These are phyloP conservation scores for Takifugu flavidus DNA, from an alignment of 2,113 vertebrate species.

Conservation along the genomic window DNA sequence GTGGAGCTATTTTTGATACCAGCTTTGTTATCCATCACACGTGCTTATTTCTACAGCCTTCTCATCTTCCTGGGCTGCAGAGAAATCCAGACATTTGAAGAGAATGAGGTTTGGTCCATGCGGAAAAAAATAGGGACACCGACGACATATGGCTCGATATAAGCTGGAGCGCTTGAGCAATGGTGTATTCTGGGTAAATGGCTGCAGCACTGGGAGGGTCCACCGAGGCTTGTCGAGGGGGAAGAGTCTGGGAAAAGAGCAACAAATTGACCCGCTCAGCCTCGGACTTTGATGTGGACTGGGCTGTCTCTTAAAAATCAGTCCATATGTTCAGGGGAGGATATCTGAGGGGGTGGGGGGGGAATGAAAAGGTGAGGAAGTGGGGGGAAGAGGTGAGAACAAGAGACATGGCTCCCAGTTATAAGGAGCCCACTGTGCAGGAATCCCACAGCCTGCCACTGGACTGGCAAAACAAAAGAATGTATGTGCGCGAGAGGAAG, in stretches of 20 bases:
- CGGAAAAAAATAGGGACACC: constrained; percentile 19
- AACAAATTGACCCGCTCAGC: constrained; percentile 72
- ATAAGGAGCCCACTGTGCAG: constrained; percentile 72
- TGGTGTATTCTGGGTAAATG: constrained; percentile 54
- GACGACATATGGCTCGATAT: constrained; percentile 31
- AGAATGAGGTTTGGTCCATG: not conserved
- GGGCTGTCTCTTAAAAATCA: constrained; percentile 46
- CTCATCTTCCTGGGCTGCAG: not conserved
- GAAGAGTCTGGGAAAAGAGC: constrained; percentile 46
- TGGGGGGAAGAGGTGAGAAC: constrained; percentile 62
- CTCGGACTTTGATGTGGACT: constrained; percentile 65
- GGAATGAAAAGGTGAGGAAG: constrained; percentile 63
- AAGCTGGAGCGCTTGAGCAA: constrained; percentile 29
- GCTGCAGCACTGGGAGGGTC: constrained; percentile 45
- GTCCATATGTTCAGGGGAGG: constrained; percentile 57
- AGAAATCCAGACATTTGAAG: constrained; percentile 28
- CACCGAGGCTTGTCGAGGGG: constrained; percentile 35
- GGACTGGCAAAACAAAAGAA: constrained; percentile 69
- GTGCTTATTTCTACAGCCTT: constrained; percentile 37
- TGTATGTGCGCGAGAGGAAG: constrained; percentile 49
- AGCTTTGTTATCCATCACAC: constrained; percentile 35
- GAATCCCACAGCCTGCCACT: constrained; percentile 59
- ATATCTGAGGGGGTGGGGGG: constrained; percentile 43
- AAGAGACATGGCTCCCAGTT: constrained; percentile 69
- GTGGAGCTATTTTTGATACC: constrained; percentile 37